A percentile compares a stretch with the other conserved stretches of the same genome.
phyloP scores from a whole-genome alignment of 2,113 vertebrate genomes.

The Erythrolamprus reginae region DNA sequence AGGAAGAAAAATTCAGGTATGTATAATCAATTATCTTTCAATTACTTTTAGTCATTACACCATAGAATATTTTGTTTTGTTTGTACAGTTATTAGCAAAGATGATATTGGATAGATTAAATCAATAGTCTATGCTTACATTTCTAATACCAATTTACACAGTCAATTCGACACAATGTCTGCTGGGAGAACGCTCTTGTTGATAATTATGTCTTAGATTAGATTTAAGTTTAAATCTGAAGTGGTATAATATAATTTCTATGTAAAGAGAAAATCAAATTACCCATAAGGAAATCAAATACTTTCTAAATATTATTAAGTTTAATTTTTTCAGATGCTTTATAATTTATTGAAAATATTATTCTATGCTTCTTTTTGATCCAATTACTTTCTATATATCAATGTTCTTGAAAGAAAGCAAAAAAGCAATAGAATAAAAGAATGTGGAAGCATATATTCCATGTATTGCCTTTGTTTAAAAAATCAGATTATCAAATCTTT shows the following conservation, averaged over 20 bases:
- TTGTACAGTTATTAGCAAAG: constrained; percentile 5
- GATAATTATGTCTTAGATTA: constrained; percentile 1
- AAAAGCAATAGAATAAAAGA: background rate
- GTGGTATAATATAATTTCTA: background rate
- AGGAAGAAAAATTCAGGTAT: background rate
- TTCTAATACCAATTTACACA: background rate
- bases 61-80: background rate
- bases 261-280: background rate
- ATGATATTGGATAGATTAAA: constrained; percentile 18
- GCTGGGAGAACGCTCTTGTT: constrained; percentile 12
- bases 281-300: background rate
- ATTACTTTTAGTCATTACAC: background rate
- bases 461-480: background rate
- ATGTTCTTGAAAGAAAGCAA: background rate
- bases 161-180: constrained; percentile 8
- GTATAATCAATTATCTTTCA: constrained; percentile 4
- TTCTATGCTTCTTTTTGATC: background rate
- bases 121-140: constrained; percentile 5
- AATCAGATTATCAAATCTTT: background rate
- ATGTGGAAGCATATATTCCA: background rate
- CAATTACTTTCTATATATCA: background rate
- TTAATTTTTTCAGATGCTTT: background rate
- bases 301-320: background rate
- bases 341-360: background rate
- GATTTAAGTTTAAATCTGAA: constrained; percentile 18